phyloP scores from a whole-genome alignment of 2,797 vertebrate species.

The Rhadinocentrus ornatus region DNA sequence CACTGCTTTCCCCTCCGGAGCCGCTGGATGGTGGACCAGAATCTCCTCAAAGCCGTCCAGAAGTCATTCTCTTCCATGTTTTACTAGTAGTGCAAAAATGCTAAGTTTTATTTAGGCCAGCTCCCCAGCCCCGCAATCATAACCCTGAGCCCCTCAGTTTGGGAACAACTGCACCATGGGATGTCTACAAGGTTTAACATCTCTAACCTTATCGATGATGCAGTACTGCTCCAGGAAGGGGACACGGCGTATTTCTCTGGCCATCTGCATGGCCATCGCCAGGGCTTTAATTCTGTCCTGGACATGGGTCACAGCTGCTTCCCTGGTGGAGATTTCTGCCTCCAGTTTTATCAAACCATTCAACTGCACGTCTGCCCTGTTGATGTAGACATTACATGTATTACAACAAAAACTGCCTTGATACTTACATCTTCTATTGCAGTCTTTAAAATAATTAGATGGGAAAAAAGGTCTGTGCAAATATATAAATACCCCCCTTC shows the following conservation, averaged over 20 bases:
- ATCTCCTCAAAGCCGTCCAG: no score
- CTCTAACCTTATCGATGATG: slow-evolving; percentile 67
- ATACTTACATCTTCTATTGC: background rate
- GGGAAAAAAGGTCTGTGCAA: no score
- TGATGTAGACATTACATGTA: background rate
- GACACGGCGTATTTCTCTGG: slow-evolving; percentile 66
- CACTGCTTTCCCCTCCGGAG: no score
- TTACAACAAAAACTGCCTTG: background rate
- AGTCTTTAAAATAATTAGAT: background rate
- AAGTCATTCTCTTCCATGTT: no score
- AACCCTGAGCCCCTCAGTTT: no score
- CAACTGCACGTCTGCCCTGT: slow-evolving; percentile 69
- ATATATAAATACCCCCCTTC: no score
- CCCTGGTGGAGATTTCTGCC: slow-evolving; percentile 41
- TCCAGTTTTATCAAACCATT: slow-evolving; percentile 60
- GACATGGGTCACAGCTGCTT: slow-evolving; percentile 43
- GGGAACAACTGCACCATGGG: no score
- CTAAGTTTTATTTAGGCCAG: no score
- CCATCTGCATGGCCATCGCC: slow-evolving; percentile 72
- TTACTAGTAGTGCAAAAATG: no score
- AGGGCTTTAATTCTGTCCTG: slow-evolving; percentile 62
- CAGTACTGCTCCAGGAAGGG: slow-evolving; percentile 75
- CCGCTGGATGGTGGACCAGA: no score
- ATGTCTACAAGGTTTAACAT: background rate
- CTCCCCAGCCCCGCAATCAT: no score